phyloP scores from a whole-genome alignment of 64 coral and sea anemone genomes.

The Montipora capricornis region DNA sequence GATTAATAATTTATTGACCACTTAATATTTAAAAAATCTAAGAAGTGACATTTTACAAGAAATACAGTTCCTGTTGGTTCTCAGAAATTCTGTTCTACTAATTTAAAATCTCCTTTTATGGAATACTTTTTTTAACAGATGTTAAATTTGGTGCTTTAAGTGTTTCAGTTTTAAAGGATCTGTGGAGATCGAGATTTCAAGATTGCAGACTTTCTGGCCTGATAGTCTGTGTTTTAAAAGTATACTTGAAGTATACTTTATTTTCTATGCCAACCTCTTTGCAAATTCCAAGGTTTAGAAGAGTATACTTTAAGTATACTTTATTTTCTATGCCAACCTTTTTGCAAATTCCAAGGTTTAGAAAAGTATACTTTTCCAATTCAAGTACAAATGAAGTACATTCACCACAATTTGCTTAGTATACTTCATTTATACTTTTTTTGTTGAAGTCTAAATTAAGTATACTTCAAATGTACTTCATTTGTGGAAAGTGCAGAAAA shows the following conservation, averaged over 20 bases:
- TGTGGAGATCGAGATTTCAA: no score
- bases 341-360: not conserved
- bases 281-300: not conserved
- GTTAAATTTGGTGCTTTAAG: not conserved
- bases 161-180: not conserved
- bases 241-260: slow-evolving; percentile 1
- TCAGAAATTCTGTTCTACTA: not conserved
- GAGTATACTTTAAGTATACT: slow-evolving; percentile 64
- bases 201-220: not conserved
- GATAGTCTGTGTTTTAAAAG: not conserved
- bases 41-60: no score
- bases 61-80: not conserved
- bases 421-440: slow-evolving; percentile 16
- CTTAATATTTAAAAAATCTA: no score
- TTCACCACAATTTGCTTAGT: not conserved
- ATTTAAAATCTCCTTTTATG: no score
- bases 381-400: not conserved
- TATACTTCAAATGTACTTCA: not conserved
- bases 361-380: not conserved
- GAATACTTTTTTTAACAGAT: not conserved
- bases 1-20: no score
- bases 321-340: not conserved
- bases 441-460: not conserved
- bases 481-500: no score
- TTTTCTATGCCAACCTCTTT: not conserved